Conservation (phyloP, 2,113 vertebrate genomes). For the Macquaria ambigua region DNA sequence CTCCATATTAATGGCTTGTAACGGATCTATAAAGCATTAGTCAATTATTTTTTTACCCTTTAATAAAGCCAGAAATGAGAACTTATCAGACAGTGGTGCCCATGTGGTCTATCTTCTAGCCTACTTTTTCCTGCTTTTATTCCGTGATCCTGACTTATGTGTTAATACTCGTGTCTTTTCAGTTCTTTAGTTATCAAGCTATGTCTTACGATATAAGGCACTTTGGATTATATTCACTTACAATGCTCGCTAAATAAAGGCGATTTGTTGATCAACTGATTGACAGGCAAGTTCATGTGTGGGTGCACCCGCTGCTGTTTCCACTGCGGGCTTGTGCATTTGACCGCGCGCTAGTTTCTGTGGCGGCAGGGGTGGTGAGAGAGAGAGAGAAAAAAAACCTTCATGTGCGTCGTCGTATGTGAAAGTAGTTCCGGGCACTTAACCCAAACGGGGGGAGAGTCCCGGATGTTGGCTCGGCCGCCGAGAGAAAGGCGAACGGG, state of each 20-base stretch:
- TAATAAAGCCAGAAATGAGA: not conserved
- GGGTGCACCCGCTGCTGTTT: not conserved
- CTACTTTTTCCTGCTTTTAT: not conserved
- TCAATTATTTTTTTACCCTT: not conserved
- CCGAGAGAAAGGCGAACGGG: slow-evolving; percentile 85
- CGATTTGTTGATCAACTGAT: not conserved
- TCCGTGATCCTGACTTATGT: not conserved
- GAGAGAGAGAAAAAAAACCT: slow-evolving; percentile 21
- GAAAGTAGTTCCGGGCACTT: slow-evolving; percentile 87
- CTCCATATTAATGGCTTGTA: not conserved
- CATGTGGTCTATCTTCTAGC: not conserved
- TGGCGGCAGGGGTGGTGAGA: slow-evolving; percentile 75
- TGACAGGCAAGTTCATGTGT: not conserved
- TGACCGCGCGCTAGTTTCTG: slow-evolving; percentile 82
- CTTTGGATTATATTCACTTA: not conserved
- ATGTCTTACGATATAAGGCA: not conserved
- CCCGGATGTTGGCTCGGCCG: slow-evolving; percentile 87
- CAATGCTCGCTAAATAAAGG: not conserved
- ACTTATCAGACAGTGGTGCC: not conserved
- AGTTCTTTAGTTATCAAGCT: not conserved
- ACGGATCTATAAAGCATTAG: not conserved
- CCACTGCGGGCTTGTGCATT: slow-evolving; percentile 36
- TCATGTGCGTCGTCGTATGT: slow-evolving; percentile 68
- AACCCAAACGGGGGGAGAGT: slow-evolving; percentile 73
- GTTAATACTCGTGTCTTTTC: not conserved